phyloP scores from a whole-genome alignment of 2,888 invertebrate genomes.

The Sepioteuthis lessoniana region DNA sequence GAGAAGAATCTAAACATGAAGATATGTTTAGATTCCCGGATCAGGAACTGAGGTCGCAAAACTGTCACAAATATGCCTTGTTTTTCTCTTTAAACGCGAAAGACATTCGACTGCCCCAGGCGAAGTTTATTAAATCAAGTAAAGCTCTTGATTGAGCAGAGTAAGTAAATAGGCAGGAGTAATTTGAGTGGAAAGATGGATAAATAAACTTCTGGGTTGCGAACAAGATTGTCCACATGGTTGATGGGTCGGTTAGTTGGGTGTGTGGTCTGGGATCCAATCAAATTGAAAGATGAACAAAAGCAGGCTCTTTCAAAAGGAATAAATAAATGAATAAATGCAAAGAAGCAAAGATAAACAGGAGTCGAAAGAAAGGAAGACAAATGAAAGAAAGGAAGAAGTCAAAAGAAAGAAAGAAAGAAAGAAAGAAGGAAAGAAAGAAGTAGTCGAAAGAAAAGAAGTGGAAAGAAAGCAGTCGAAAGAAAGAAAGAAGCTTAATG shows the following conservation, averaged over 20 bases:
- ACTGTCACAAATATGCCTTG: neutral
- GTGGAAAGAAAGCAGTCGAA: too few species aligned
- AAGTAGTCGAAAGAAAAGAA: too few species aligned
- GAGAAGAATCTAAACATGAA: neutral
- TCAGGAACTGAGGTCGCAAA: neutral
- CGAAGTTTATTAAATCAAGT: neutral
- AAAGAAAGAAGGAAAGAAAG: neutral
- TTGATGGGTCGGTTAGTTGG: neutral
- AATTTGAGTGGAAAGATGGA: constrained; percentile 10
- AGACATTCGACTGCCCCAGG: neutral
- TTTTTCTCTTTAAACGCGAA: neutral
- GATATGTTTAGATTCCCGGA: neutral
- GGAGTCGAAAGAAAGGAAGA: neutral
- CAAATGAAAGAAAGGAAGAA: too few species aligned
- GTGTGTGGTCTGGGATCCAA: neutral
- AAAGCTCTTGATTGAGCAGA: constrained; percentile 4
- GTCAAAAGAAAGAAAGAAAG: too few species aligned
- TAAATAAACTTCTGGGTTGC: neutral
- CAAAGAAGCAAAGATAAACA: neutral
- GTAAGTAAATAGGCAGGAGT: neutral
- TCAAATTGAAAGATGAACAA: neutral
- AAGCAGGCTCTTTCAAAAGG: neutral
- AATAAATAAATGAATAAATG: neutral
- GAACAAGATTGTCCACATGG: constrained; percentile 12
- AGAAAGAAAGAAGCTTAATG: neutral